These are phyloP conservation scores for Diplodus sargus DNA, from an alignment of 2,797 vertebrate species.

Conservation along the genomic window DNA sequence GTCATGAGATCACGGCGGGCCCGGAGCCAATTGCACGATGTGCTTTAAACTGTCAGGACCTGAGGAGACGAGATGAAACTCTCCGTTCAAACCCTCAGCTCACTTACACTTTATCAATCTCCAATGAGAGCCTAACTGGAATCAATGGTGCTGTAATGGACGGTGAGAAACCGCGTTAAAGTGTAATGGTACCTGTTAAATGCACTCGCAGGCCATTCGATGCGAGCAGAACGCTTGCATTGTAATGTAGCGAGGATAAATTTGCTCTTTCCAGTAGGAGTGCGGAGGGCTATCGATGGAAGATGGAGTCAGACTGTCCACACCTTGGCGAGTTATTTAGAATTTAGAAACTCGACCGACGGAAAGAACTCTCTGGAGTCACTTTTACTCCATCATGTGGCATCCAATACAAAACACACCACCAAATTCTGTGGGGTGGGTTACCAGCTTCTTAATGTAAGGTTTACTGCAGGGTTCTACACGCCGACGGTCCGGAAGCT, in stretches of 20 bases:
- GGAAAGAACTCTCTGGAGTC: conserved; percentile 7
- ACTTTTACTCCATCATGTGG: conserved; percentile 26
- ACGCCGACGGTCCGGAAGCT: conserved; percentile 19
- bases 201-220: conserved; percentile 56
- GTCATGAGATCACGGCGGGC: conserved; percentile 67
- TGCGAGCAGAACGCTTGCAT: conserved; percentile 19
- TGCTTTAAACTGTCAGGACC: conserved; percentile 45
- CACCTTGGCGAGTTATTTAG: background rate
- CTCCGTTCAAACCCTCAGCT: conserved; percentile 48
- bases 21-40: conserved; percentile 49
- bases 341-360: conserved; percentile 1
- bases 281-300: background rate
- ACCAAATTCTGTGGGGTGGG: conserved; percentile 24
- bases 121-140: conserved; percentile 64
- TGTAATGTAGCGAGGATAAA: conserved; percentile 40
- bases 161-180: conserved; percentile 63
- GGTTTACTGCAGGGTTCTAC: conserved; percentile 30
- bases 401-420: conserved; percentile 35
- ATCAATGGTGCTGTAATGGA: conserved; percentile 74
- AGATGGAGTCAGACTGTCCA: conserved; percentile 2
- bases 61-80: conserved; percentile 39
- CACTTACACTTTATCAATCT: conserved; percentile 66
- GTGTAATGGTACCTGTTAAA: conserved; percentile 76
- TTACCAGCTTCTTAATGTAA: conserved; percentile 19
- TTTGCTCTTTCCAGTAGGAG: conserved; percentile 23